Conservation (phyloP, 2,113 vertebrate species). For the Calyptomena viridis region DNA sequence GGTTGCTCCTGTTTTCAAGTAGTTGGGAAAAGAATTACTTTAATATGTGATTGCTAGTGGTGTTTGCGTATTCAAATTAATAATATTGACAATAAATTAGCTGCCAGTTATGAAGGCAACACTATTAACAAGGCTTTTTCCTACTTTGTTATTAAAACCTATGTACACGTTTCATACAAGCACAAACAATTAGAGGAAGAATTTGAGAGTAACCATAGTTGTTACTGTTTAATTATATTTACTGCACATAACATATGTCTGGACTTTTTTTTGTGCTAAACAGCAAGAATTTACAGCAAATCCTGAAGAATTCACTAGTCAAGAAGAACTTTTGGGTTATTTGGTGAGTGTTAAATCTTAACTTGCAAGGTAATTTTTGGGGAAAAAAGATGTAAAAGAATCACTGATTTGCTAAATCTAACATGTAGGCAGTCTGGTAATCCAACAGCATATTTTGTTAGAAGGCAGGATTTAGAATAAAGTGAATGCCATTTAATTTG, state of each 20-base stretch:
- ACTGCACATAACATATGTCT: not conserved
- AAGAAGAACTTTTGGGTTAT: conserved; percentile 38
- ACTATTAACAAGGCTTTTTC: not conserved
- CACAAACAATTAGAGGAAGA: not conserved
- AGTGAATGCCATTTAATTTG: not conserved
- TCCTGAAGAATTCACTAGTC: conserved; percentile 39
- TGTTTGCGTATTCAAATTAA: not conserved
- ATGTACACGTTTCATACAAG: not conserved
- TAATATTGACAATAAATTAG: not conserved
- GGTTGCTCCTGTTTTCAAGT: not conserved
- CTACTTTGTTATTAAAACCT: not conserved
- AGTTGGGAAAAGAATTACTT: not conserved
- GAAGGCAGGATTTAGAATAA: not conserved
- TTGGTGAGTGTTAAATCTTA: conserved; percentile 34
- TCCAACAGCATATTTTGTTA: not conserved
- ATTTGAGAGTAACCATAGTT: not conserved
- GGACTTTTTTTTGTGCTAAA: not conserved
- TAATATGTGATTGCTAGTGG: not conserved
- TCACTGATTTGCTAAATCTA: not conserved
- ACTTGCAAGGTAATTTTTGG: not conserved
- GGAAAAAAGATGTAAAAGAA: not conserved
- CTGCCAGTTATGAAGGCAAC: not conserved
- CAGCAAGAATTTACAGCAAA: not conserved
- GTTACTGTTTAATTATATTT: not conserved
- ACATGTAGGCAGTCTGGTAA: not conserved